Evolutionary conservation across 2,888 invertebrate species (phyloP), one percentile per base, ranked within the genome.

Genomic region (Protonemura montana): DNA sequence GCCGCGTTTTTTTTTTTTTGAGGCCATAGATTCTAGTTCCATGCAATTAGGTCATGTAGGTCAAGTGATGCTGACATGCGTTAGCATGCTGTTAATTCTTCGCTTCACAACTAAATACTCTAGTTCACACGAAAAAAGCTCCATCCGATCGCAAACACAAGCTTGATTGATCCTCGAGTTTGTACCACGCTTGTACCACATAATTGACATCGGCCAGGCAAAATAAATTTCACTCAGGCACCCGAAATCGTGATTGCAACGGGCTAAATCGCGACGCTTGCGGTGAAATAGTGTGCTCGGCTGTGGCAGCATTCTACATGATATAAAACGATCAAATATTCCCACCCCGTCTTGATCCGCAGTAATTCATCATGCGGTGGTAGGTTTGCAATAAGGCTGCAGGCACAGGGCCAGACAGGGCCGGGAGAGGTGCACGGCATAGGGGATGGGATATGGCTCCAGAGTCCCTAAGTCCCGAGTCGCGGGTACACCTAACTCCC

Each of bases 341-440:
- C 84, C 76, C 76, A 26, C 7, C 84, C 59, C 84, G 84, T 84
- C 84, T 76, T 30, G 84, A 84, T 84, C 84, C 84, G 84, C 84
- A 84, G 84, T 84, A 42, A 84, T 84, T 76, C 84, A 84, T 84
- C 84, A 84, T 84, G 59, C 28, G 76, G 59, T 21, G 84, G 41
- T 26, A 35, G 82, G 82, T 26, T 26, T 26, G 82, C 82, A 82
- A 82, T 82, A 82, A 59, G 84, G 84, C 84, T 5, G 81, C 81
- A 59, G 59, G 59, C 59, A 78, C 27, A 27, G 13, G 78, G 78
- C 26, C 25, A 78, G 78, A 78, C 27, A 26, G 27, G 78, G 28
- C 7, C 10, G 10, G 28, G 27, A 13, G 6, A 78, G 78, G 2
- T 78, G 6, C 10, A 78, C 7, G 26, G 78, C 26, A 27, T 27